Evolutionary conservation across 2,888 invertebrate genomes (phyloP).

Genomic region (Tubiluchus corallicola): DNA sequence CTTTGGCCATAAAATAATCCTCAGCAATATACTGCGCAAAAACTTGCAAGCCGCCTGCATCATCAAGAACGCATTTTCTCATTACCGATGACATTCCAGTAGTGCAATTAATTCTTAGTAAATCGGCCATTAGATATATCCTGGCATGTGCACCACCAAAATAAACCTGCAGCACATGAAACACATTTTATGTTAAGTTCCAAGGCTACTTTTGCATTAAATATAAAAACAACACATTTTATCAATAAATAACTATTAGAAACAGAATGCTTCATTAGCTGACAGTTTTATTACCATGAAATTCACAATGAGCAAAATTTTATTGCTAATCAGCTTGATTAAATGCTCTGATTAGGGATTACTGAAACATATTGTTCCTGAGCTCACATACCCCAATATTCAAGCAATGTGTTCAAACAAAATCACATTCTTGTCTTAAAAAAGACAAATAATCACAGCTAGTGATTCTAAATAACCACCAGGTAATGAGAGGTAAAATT

Average conservation of each 20-base stretch:
- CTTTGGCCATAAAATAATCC: constrained; percentile 91
- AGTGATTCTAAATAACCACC: too few relatives aligned
- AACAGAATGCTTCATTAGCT: constrained; percentile 2
- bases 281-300: constrained; percentile 1
- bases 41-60: constrained; percentile 69
- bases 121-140: constrained; percentile 79
- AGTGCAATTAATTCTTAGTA: constrained; percentile 81
- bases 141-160: constrained; percentile 94
- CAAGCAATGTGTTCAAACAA: too few relatives aligned
- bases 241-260: constrained; percentile 9
- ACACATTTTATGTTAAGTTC: constrained; percentile 12
- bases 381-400: too few relatives aligned
- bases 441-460: too few relatives aligned
- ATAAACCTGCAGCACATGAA: constrained; percentile 42
- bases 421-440: too few relatives aligned
- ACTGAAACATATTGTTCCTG: too few relatives aligned
- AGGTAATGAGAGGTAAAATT: too few relatives aligned
- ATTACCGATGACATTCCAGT: constrained; percentile 96
- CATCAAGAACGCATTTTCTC: constrained; percentile 68
- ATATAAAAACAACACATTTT: constrained; percentile 6
- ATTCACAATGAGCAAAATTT: neutral
- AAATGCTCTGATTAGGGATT: too few relatives aligned
- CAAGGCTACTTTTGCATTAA: constrained; percentile 5
- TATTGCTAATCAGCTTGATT: neutral
- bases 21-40: constrained; percentile 92